phyloP scores from a whole-genome alignment of 1,140 invertebrate species.

The Euura lappo region DNA sequence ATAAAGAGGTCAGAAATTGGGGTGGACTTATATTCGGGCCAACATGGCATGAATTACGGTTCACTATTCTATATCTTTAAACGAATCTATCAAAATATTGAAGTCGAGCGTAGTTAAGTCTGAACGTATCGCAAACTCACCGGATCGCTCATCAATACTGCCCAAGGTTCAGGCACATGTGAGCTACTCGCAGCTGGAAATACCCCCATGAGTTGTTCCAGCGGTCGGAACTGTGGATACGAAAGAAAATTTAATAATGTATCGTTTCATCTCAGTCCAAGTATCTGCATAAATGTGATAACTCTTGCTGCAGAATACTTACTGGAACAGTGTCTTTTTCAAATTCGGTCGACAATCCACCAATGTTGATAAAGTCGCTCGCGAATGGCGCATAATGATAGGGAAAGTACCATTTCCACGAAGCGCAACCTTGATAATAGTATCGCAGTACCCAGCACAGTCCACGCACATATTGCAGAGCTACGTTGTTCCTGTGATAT shows the following conservation, averaged over 20 bases:
- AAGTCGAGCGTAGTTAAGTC: not conserved
- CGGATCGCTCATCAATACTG: conserved; percentile 90
- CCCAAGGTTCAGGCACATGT: conserved; percentile 94
- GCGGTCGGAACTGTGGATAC: conserved; percentile 82
- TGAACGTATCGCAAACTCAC: conserved; percentile 66
- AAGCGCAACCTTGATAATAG: conserved; percentile 99
- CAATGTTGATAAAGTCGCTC: conserved; percentile 96
- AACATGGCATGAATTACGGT: too few relatives aligned
- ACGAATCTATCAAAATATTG: too few relatives aligned
- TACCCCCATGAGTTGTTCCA: conserved; percentile 99
- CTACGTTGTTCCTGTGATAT: conserved; percentile 78
- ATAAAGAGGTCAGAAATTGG: too few relatives aligned
- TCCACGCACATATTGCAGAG: conserved; percentile 92
- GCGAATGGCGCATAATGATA: conserved; percentile 99
- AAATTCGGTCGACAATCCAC: conserved; percentile 84
- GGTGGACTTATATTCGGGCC: too few relatives aligned
- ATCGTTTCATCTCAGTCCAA: conserved; percentile 6
- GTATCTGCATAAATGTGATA: not conserved
- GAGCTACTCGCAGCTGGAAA: conserved; percentile 96
- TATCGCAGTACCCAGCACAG: conserved; percentile 98
- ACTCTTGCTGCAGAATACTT: conserved; percentile 46
- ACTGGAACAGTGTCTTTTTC: conserved; percentile 87
- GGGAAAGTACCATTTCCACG: conserved; percentile 99
- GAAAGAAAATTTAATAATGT: conserved; percentile 15
- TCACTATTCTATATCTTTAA: too few relatives aligned